Percentiles rank a stretch among this genome's conserved stretches.
phyloP scores from a whole-genome alignment of 2,888 invertebrate genomes.

The Chaitophorus viminalis region DNA sequence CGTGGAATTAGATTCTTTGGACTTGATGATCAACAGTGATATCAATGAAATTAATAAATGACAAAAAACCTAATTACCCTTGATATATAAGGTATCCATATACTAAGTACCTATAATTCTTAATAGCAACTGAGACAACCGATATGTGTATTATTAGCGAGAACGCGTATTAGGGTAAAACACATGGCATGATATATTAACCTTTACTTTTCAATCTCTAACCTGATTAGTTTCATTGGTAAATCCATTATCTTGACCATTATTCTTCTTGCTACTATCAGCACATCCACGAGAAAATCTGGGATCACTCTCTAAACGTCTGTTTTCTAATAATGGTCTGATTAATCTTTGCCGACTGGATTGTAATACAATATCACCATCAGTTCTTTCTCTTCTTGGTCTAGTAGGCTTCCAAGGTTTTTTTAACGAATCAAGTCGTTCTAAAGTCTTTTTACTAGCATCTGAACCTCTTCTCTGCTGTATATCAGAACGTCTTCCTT shows the following conservation, averaged over 20 bases:
- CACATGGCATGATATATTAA: constrained; percentile 60
- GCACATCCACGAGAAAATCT: constrained; percentile 68
- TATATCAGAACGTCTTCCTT: constrained; percentile 69
- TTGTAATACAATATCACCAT: constrained; percentile 84
- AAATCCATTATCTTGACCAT: constrained; percentile 60
- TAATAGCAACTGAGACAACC: constrained; percentile 46
- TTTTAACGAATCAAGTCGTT: constrained; percentile 73
- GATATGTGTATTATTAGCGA: constrained; percentile 59
- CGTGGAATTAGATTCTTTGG: constrained; percentile 40
- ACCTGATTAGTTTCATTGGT: constrained; percentile 60
- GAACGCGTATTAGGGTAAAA: constrained; percentile 53
- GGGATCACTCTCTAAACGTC: constrained; percentile 69
- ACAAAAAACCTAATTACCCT: constrained; percentile 50
- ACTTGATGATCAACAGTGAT: constrained; percentile 57
- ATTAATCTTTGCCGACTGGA: constrained; percentile 69
- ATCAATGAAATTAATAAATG: constrained; percentile 51
- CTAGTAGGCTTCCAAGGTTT: constrained; percentile 70
- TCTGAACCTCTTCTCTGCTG: constrained; percentile 67
- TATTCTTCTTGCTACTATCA: constrained; percentile 48
- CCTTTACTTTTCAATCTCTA: constrained; percentile 60
- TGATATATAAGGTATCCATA: constrained; percentile 27
- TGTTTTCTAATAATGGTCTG: constrained; percentile 69
- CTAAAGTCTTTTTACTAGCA: constrained; percentile 64
- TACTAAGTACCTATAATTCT: constrained; percentile 39
- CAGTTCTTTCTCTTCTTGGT: constrained; percentile 87